These are phyloP conservation scores for Saguinus imperator DNA, from an alignment of 2,113 vertebrate species.

Conservation along the genomic window DNA sequence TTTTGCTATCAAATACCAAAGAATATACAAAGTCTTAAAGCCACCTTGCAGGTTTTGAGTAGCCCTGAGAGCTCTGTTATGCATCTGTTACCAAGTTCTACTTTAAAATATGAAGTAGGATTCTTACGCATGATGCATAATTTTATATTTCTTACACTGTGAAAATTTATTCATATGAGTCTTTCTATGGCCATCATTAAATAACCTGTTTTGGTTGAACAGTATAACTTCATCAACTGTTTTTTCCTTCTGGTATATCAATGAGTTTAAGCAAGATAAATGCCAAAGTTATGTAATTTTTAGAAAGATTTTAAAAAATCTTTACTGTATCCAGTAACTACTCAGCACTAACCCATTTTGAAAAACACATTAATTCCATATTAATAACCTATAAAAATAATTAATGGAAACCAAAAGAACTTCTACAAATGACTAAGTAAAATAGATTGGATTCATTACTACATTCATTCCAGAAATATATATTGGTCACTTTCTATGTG, in stretches of 20 bases:
- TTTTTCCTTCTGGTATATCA: background rate
- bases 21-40: background rate
- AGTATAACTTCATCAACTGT: background rate
- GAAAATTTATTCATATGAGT: background rate
- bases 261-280: background rate
- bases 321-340: background rate
- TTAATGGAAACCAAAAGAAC: background rate
- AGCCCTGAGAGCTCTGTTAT: background rate
- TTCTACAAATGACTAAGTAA: background rate
- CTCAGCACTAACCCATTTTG: background rate
- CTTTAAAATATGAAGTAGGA: background rate
- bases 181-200: background rate
- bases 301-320: background rate
- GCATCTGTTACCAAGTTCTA: background rate
- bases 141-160: background rate
- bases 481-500: background rate
- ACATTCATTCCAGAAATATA: background rate
- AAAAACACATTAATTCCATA: background rate
- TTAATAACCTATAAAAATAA: background rate
- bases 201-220: background rate
- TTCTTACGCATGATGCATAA: accelerated
- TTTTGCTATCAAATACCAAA: background rate
- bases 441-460: background rate
- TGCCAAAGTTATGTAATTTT: background rate
- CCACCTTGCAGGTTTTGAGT: background rate